Base-by-base conservation (phyloP, 2,888 invertebrate species). In the Syrista parreyssii region DNA sequence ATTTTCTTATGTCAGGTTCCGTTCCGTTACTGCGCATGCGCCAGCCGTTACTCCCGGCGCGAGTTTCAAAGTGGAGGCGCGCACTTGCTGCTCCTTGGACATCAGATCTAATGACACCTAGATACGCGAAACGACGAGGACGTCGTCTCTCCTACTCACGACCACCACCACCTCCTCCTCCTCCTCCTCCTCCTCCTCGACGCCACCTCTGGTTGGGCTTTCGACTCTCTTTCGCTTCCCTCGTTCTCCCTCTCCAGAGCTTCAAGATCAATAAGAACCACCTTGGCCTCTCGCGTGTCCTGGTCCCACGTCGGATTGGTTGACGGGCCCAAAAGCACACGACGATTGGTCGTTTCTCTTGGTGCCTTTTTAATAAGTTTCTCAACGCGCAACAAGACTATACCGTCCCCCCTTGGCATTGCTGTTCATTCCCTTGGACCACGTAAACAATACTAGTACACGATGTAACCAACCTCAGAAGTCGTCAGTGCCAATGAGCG, bases 261-360 rank as follows among this genome's bases (percentile, higher is more conserved):
- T 79, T 80, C 80, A 83, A 84, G 84, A 85, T 85, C 85, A 85
- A 85, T 85, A 85, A 84, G 83, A 84, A 84, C 83, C 82, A 81
- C 78, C 82, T 81, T 71, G 69, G 79, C 80, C 80, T 80, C 80
- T 82, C 79, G 81, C 81, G 83, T 81, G 76, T 71, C 69, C 31
- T 15, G 69, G 31, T 34, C 69, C 76, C 55, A 76, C 55, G 23
- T 55, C 55, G 55, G 55, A 55, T 76, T 76, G 69, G 76, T 69
- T 69, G 34, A 33, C 74, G 74, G 36, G 35, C 34, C 74, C 35
- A 74, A 74, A 74, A 36, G 74, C 74, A 12, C 74, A 33, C 74
- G 74, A 23, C 36, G 23, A 36, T 74, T 35, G 74, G 74, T 33
- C 74, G 31, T 74, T 74, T 35, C 74, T 12, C 34, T 34, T 23